phyloP scores from a whole-genome alignment of 2,888 invertebrate genomes.

The Agrypnus murinus region DNA sequence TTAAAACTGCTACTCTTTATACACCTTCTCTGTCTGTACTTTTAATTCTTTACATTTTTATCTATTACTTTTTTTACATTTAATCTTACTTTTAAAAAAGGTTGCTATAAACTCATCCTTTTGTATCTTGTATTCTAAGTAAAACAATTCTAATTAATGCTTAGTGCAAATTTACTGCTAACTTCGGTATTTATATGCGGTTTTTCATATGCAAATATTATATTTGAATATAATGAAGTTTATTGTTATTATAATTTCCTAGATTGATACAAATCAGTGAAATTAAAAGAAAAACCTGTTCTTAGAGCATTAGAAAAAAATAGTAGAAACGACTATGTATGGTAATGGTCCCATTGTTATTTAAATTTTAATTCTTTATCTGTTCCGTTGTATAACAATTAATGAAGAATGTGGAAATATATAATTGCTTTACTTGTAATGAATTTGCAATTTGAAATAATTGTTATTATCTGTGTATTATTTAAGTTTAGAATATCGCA shows the following conservation, averaged over 20 bases:
- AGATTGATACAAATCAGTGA: slow-evolving; percentile 34
- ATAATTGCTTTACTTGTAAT: slow-evolving; percentile 4
- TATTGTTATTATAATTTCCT: slow-evolving; percentile 40
- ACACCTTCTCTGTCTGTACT: slow-evolving; percentile 1
- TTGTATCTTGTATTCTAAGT: slow-evolving; percentile 2
- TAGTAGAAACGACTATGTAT: slow-evolving; percentile 20
- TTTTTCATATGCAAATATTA: slow-evolving; percentile 9
- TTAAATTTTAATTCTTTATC: slow-evolving; percentile 34
- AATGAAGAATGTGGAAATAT: slow-evolving; percentile 26
- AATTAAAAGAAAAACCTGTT: slow-evolving; percentile 30
- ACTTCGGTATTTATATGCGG: slow-evolving; percentile 23
- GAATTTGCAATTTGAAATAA: no score
- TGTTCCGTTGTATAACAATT: slow-evolving; percentile 15
- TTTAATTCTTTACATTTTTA: slow-evolving; percentile 8
- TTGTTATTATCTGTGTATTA: no score
- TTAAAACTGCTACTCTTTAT: slow-evolving; percentile 37
- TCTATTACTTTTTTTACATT: neutral
- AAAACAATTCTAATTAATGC: slow-evolving; percentile 32
- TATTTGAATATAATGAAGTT: slow-evolving; percentile 38
- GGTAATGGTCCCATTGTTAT: slow-evolving; percentile 38
- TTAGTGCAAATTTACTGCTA: slow-evolving; percentile 24
- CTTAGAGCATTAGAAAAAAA: slow-evolving; percentile 7
- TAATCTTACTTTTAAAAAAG: neutral
- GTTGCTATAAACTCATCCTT: neutral
- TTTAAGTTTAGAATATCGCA: no score